A percentile compares a stretch with the other conserved stretches of the same genome.
phyloP scores from a whole-genome alignment of 2,113 vertebrate species.

The Rhea americana region DNA sequence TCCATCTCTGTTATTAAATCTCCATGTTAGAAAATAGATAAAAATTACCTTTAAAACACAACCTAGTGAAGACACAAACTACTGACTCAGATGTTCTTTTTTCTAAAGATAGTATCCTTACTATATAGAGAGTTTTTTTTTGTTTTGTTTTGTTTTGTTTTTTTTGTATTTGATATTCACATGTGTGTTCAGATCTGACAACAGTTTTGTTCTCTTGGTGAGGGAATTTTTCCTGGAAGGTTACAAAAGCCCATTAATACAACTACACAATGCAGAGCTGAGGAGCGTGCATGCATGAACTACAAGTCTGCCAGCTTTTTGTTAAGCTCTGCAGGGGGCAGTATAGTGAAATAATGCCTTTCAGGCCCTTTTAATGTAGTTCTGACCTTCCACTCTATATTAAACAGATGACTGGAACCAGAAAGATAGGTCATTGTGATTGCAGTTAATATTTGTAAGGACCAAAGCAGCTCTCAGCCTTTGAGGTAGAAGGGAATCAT shows the following conservation, averaged over 20 bases:
- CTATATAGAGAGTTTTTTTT: background rate
- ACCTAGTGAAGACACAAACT: background rate
- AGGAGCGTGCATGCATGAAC: constrained; percentile 73
- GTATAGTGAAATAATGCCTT: constrained; percentile 65
- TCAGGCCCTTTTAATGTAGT: constrained; percentile 64
- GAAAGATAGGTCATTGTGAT: constrained; percentile 70
- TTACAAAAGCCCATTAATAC: constrained; percentile 70
- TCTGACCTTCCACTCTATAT: constrained; percentile 69
- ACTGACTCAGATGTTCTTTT: background rate
- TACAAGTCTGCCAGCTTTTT: constrained; percentile 70
- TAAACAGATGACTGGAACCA: constrained; percentile 73
- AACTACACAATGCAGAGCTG: constrained; percentile 50
- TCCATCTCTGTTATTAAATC: constrained; percentile 60
- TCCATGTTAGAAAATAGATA: background rate
- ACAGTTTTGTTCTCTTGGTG: constrained; percentile 63
- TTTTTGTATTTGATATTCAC: constrained; percentile 57
- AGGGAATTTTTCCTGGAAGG: constrained; percentile 69
- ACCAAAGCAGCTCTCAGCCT: constrained; percentile 67
- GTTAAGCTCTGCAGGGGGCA: constrained; percentile 68
- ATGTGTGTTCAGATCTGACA: constrained; percentile 56
- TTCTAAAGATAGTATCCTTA: constrained; percentile 1
- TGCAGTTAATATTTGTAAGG: constrained; percentile 72
- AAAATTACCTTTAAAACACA: constrained; percentile 27
- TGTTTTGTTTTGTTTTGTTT: background rate
- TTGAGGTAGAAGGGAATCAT: constrained; percentile 69